Percentiles rank a stretch among this genome's conserved stretches.
These are phyloP conservation scores for Chlorops oryzae DNA, from an alignment of 1,140 invertebrate species.

Conservation along the genomic window DNA sequence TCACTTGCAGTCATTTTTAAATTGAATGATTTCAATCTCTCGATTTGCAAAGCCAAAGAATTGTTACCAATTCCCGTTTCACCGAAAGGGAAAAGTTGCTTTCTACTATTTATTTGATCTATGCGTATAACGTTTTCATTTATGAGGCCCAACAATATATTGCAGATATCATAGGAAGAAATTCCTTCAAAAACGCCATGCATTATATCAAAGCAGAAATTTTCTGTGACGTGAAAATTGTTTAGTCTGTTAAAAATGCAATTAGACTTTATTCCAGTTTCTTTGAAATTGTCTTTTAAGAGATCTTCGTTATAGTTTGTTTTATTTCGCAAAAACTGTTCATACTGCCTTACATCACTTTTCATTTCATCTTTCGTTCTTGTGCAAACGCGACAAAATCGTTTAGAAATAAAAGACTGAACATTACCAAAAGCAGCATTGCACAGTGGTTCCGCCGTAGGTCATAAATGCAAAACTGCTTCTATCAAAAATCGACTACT, in stretches of 20 bases:
- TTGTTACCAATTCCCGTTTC: slow-evolving; percentile 5
- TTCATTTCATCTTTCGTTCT: no score
- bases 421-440: no score
- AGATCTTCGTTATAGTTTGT: slow-evolving; percentile 2
- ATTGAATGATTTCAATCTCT: slow-evolving; percentile 19
- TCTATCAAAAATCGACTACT: no score
- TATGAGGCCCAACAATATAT: slow-evolving; percentile 32
- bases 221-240: slow-evolving; percentile 6
- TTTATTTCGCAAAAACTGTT: neutral
- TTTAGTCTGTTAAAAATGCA: slow-evolving; percentile 4
- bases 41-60: neutral
- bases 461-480: no score
- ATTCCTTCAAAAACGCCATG: slow-evolving; percentile 16
- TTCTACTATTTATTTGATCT: no score
- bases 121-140: slow-evolving; percentile 1
- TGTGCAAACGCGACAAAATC: no score
- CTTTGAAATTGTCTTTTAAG: neutral
- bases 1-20: slow-evolving; percentile 31
- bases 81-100: slow-evolving; percentile 28
- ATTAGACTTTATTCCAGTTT: slow-evolving; percentile 2
- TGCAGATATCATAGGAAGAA: slow-evolving; percentile 32
- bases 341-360: no score
- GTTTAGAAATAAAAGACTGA: no score
- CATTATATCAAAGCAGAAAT: slow-evolving; percentile 5
- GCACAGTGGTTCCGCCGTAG: no score